A percentile compares a stretch with the other conserved stretches of the same genome.
These are phyloP conservation scores for human DNA, from an alignment of 2,113 vertebrate species.

Conservation along the genomic window GRCh38 chr5:129858001-129858500, in stretches of 20 bases:
- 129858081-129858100: not conserved
- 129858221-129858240: not conserved
- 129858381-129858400: not conserved
- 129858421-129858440: not conserved
- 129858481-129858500: not conserved
- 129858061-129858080: not conserved
- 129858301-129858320: not conserved
- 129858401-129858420: not conserved
- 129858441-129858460: slow-evolving; percentile 3
- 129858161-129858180: not conserved
- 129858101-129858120: not conserved
- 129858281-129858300: not conserved
- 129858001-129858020: not conserved
- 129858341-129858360: not conserved
- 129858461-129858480: not conserved
- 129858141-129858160: not conserved
- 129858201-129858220: not conserved
- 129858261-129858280: not conserved
- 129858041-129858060: not conserved
- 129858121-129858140: not conserved
- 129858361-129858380: not conserved
- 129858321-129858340: not conserved
- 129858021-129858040: not conserved
- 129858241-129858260: not conserved
- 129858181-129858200: not conserved